phyloP scores from a whole-genome alignment of 1,140 invertebrate genomes.

The Heliconius melpomene region DNA sequence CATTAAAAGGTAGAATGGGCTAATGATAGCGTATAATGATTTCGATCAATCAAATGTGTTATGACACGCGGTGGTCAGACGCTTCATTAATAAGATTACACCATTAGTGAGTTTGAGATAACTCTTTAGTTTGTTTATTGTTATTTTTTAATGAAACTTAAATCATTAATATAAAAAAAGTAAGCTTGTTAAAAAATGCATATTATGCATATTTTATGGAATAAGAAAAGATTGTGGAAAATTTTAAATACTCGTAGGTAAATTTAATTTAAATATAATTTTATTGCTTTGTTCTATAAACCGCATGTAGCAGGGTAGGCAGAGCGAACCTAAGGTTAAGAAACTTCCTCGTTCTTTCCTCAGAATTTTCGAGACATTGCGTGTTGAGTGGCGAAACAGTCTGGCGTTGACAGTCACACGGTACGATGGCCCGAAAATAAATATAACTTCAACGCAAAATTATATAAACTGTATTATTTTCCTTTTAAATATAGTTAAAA shows the following conservation, averaged over 20 bases:
- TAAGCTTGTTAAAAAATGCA: too few relatives aligned
- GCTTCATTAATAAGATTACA: slow-evolving; percentile 43
- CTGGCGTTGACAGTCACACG: too few relatives aligned
- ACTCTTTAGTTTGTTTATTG: slow-evolving; percentile 8
- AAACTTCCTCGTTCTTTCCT: too few relatives aligned
- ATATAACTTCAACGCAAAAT: not conserved
- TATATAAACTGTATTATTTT: not conserved
- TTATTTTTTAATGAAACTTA: not conserved
- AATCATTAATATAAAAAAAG: too few relatives aligned
- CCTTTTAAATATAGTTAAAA: slow-evolving; percentile 22
- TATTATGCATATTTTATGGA: not conserved
- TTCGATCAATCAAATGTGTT: slow-evolving; percentile 46
- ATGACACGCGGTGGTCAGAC: slow-evolving; percentile 45
- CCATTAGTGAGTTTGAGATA: slow-evolving; percentile 30
- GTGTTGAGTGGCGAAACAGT: too few relatives aligned
- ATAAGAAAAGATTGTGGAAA: not conserved
- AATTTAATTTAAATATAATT: too few relatives aligned
- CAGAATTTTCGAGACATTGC: too few relatives aligned
- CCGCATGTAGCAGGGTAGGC: too few relatives aligned
- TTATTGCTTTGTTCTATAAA: too few relatives aligned
- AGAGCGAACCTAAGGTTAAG: too few relatives aligned
- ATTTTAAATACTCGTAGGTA: too few relatives aligned
- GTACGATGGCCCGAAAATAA: not conserved
- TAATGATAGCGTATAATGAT: slow-evolving; percentile 42
- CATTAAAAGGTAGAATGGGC: slow-evolving; percentile 23